Evolutionary conservation across 2,797 vertebrate genomes (phyloP).

Genomic region (Melanogrammus aeglefinus): DNA sequence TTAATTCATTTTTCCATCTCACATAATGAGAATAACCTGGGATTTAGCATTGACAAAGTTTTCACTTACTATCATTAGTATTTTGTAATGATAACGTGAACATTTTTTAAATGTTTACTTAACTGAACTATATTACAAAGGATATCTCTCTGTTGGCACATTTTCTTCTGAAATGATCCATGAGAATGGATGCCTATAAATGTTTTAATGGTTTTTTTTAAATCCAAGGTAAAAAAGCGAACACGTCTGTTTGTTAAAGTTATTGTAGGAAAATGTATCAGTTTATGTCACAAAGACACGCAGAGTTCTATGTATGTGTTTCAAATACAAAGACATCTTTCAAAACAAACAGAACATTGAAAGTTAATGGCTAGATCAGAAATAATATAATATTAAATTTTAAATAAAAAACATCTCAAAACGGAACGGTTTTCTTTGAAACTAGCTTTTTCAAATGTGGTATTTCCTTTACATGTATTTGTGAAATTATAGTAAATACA

Average conservation of each 20-base stretch:
- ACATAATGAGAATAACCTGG: neutral
- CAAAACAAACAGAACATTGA: neutral
- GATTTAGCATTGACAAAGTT: neutral
- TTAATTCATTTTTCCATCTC: neutral
- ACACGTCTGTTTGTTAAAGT: neutral
- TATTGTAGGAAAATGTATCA: neutral
- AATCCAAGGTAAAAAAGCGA: neutral
- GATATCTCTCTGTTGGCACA: neutral
- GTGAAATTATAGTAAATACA: constrained; percentile 27
- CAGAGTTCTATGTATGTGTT: neutral
- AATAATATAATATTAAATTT: neutral
- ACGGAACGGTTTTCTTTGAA: neutral
- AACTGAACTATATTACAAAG: neutral
- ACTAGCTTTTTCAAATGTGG: neutral
- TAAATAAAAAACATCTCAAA: neutral
- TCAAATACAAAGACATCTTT: constrained; percentile 1
- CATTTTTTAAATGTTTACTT: neutral
- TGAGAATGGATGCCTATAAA: neutral
- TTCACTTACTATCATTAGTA: neutral
- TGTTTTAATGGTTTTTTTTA: neutral
- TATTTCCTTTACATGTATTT: constrained; percentile 23
- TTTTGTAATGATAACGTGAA: neutral
- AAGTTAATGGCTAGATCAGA: constrained; percentile 4
- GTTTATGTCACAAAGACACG: constrained; percentile 1
- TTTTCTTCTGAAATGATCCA: neutral